Evolutionary conservation across 2,888 invertebrate genomes (phyloP), one percentile per base, ranked within the genome.

Genomic region (Cerceris rybyensis): DNA sequence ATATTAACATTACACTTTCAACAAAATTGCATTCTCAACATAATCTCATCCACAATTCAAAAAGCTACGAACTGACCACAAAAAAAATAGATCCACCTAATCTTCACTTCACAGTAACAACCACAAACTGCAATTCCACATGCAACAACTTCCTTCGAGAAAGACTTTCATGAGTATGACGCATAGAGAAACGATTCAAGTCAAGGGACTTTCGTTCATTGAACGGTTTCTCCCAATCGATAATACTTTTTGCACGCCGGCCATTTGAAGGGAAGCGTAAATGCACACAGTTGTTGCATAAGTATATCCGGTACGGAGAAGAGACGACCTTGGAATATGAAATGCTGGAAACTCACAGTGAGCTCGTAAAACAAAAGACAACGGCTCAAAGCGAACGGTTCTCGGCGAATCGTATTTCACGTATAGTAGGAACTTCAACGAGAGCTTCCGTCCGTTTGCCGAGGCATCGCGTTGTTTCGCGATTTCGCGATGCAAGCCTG

Each of bases 281-380:
- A 77, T 66, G 65, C 64, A 57, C 63, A 71, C 66, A 54, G 65
- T 50, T 50, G 72, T 85, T 85, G 74, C 86, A 79, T 79, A 86
- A 85, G 77, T 73, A 49, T 64, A 77, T 84, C 82, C 85, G 86
- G 67, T 60, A n/a, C 59, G 41, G 64, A 60, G 76, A 75, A 70
- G 75, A 58, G 58, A 16, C 64, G 70, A 78, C 82, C 82, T 83
- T 79, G 84, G 71, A 79, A 71, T 67, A 72, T 75, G 41, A 83
- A 76, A 74, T 66, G 66, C 49, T 75, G 59, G 55, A 71, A 70
- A 72, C 68, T 68, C 60, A 82, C 58, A 58, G 67, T 65, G 69
- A 71, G 49, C 66, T 52, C 63, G 70, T 64, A 66, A 57, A 78
- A 69, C 66, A 28, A 28, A 28, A 28, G 66, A 61, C 16, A 41